phyloP scores from a whole-genome alignment of 1,140 invertebrate genomes.

The Bombus polaris region DNA sequence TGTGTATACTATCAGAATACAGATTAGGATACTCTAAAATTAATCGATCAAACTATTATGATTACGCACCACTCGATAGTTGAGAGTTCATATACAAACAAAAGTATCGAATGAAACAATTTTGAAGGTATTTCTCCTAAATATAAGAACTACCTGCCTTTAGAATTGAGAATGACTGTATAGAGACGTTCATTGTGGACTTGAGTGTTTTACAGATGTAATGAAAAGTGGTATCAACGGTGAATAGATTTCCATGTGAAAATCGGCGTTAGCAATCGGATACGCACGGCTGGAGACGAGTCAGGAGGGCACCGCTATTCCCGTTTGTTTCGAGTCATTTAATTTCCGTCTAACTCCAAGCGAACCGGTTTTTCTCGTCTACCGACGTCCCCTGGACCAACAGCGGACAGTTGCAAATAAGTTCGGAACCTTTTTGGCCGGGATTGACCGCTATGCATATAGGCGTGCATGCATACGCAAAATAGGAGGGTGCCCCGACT shows the following conservation, averaged over 20 bases:
- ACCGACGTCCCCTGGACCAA: constrained; percentile 27
- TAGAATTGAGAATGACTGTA: too few relatives aligned
- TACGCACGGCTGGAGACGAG: constrained; percentile 20
- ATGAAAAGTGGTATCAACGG: neutral
- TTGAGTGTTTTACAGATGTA: too few relatives aligned
- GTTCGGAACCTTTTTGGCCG: constrained; percentile 48
- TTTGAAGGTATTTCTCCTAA: too few relatives aligned
- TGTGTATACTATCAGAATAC: too few relatives aligned
- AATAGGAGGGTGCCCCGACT: constrained; percentile 70
- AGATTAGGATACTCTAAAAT: too few relatives aligned
- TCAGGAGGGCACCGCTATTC: constrained; percentile 37
- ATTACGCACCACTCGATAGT: too few relatives aligned
- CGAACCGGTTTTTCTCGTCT: constrained; percentile 63
- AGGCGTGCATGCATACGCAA: constrained; percentile 61
- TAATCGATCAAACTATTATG: too few relatives aligned
- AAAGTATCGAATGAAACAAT: too few relatives aligned
- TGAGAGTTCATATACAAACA: too few relatives aligned
- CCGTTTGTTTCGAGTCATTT: constrained; percentile 61
- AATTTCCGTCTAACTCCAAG: constrained; percentile 64
- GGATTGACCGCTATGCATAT: constrained; percentile 60
- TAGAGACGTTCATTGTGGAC: too few relatives aligned
- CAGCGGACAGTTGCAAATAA: constrained; percentile 68
- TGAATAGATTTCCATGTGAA: constrained; percentile 36
- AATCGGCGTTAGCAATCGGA: constrained; percentile 49
- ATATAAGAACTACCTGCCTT: too few relatives aligned